phyloP scores from a whole-genome alignment of 2,888 invertebrate genomes.

The Aricia artaxerxes region DNA sequence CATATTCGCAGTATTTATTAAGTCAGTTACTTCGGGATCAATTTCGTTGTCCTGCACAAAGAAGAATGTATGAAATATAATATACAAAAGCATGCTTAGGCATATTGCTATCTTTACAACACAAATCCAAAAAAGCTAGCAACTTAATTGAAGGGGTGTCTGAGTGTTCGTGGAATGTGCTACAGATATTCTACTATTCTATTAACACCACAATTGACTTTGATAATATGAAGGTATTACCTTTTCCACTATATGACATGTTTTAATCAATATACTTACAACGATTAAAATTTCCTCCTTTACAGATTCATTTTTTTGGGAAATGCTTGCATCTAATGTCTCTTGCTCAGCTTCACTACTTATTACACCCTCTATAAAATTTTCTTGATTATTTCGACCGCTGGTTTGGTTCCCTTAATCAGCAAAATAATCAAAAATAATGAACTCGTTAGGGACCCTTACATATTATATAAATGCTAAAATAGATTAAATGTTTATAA shows the following conservation, averaged over 20 bases:
- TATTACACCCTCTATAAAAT: slow-evolving; percentile 74
- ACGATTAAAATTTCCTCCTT: slow-evolving; percentile 67
- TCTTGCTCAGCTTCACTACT: slow-evolving; percentile 73
- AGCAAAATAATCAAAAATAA: slow-evolving; percentile 78
- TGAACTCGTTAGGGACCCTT: slow-evolving; percentile 77
- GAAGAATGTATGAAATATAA: slow-evolving; percentile 8
- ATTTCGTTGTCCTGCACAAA: slow-evolving; percentile 70
- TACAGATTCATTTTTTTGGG: slow-evolving; percentile 62
- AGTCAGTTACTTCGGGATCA: slow-evolving; percentile 83
- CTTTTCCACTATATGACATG: slow-evolving; percentile 60
- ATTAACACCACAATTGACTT: slow-evolving; percentile 73
- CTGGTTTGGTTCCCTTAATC: slow-evolving; percentile 75
- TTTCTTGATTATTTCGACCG: slow-evolving; percentile 72
- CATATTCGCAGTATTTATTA: slow-evolving; percentile 89
- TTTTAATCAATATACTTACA: slow-evolving; percentile 69
- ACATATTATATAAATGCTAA: slow-evolving; percentile 55
- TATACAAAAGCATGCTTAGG: neutral
- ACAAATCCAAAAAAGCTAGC: slow-evolving; percentile 72
- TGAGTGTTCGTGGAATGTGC: slow-evolving; percentile 71
- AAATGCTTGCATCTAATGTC: slow-evolving; percentile 74
- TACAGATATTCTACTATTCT: slow-evolving; percentile 71
- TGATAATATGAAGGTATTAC: slow-evolving; percentile 61
- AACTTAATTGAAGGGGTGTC: slow-evolving; percentile 73
- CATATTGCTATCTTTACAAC: slow-evolving; percentile 44
- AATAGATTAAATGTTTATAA: slow-evolving; percentile 48